Percentiles rank a stretch among this genome's conserved stretches.
Conservation (phyloP, 2,797 vertebrate genomes). For the Protonibea diacanthus region DNA sequence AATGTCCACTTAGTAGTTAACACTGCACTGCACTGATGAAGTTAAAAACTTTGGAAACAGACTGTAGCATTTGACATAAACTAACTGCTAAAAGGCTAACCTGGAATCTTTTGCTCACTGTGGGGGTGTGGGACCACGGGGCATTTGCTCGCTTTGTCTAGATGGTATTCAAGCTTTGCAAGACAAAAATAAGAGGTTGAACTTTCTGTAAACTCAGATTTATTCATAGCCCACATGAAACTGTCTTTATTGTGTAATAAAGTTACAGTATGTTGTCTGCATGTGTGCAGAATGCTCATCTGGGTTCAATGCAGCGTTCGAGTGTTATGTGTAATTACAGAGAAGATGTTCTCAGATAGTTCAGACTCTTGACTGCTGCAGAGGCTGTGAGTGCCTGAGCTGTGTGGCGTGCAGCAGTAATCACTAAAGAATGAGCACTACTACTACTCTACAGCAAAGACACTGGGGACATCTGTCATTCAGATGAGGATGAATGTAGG, state of each 20-base stretch:
- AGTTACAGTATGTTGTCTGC: not conserved
- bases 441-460: conserved; percentile 63
- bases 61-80: not conserved
- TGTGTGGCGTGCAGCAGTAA: conserved; percentile 54
- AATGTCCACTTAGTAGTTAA: not conserved
- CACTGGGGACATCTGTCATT: conserved; percentile 78
- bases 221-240: not conserved
- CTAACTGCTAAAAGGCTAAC: not conserved
- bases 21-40: not conserved
- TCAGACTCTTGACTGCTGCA: conserved; percentile 14
- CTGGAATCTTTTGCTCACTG: not conserved
- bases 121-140: not conserved
- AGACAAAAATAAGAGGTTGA: not conserved
- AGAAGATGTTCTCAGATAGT: conserved; percentile 4
- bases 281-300: not conserved
- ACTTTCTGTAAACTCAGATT: not conserved
- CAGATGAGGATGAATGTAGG: conserved; percentile 78
- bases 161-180: not conserved
- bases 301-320: not conserved
- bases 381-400: conserved; percentile 41
- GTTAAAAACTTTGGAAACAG: not conserved
- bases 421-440: conserved; percentile 64
- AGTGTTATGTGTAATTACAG: not conserved
- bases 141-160: not conserved
- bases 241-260: not conserved